phyloP scores from a whole-genome alignment of 2,888 invertebrate genomes.

The Poecilus cupreus region DNA sequence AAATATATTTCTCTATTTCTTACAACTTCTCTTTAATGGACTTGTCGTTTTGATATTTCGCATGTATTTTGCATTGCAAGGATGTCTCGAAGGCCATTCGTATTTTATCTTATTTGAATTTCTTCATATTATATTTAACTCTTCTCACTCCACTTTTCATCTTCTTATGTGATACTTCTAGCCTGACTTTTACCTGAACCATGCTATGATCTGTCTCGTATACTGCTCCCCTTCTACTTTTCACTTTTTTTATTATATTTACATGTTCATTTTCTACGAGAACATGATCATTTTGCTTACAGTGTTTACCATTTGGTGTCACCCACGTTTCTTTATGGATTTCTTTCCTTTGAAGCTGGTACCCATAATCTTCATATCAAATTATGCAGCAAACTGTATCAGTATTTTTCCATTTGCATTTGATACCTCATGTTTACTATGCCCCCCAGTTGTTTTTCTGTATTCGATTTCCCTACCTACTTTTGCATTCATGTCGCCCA shows the following conservation, averaged over 20 bases:
- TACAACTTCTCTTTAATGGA: no score
- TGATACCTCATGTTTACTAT: constrained; percentile 42
- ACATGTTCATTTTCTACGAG: constrained; percentile 18
- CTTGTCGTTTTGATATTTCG: neutral
- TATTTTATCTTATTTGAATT: neutral
- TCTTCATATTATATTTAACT: neutral
- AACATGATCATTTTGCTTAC: constrained; percentile 53
- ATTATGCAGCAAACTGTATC: constrained; percentile 56
- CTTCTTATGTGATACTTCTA: neutral
- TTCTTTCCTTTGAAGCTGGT: constrained; percentile 57
- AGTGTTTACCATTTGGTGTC: constrained; percentile 11
- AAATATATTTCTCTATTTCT: no score
- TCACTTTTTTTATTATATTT: constrained; percentile 32
- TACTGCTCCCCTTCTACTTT: constrained; percentile 16
- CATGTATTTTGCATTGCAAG: neutral
- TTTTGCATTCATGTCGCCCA: constrained; percentile 43
- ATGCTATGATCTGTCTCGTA: no score
- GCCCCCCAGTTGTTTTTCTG: constrained; percentile 39
- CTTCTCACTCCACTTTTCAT: no score
- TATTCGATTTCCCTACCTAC: constrained; percentile 52
- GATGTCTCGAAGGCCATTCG: neutral
- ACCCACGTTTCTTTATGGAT: constrained; percentile 59
- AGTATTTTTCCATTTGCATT: constrained; percentile 54
- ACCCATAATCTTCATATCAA: constrained; percentile 54
- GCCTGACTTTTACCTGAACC: neutral